Percentiles rank a stretch among this genome's conserved stretches.
phyloP scores from a whole-genome alignment of 2,113 vertebrate genomes.

The Scophthalmus maximus region DNA sequence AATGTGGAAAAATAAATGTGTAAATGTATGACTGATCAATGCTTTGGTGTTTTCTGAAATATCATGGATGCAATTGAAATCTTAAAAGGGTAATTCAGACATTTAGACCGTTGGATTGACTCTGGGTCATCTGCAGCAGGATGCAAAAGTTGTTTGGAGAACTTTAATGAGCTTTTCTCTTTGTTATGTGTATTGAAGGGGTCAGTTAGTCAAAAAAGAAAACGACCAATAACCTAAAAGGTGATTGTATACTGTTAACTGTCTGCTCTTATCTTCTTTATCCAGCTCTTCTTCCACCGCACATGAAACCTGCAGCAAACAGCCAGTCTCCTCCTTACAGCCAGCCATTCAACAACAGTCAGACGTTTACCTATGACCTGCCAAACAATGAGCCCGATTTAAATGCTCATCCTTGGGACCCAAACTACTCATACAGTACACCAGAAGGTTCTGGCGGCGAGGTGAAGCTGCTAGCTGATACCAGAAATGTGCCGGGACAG shows the following conservation, averaged over 20 bases:
- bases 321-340: background rate
- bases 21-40: background rate
- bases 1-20: background rate
- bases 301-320: constrained; percentile 46
- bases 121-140: too few species aligned
- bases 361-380: constrained; percentile 35
- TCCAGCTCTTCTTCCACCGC: constrained; percentile 74
- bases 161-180: too few species aligned
- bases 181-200: too few species aligned
- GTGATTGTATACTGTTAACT: too few species aligned
- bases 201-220: too few species aligned
- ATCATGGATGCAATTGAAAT: too few species aligned
- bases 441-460: constrained; percentile 45
- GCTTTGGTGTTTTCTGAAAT: too few species aligned
- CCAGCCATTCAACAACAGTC: background rate
- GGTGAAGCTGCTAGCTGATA: constrained; percentile 14
- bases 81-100: too few species aligned
- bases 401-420: constrained; percentile 28
- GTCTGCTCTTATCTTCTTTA: background rate
- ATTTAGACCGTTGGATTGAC: too few species aligned
- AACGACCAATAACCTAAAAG: too few species aligned
- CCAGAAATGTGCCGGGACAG: background rate
- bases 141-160: too few species aligned
- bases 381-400: constrained; percentile 27
- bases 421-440: constrained; percentile 25